Conservation (phyloP, 2,888 invertebrate genomes). For the Actias luna region DNA sequence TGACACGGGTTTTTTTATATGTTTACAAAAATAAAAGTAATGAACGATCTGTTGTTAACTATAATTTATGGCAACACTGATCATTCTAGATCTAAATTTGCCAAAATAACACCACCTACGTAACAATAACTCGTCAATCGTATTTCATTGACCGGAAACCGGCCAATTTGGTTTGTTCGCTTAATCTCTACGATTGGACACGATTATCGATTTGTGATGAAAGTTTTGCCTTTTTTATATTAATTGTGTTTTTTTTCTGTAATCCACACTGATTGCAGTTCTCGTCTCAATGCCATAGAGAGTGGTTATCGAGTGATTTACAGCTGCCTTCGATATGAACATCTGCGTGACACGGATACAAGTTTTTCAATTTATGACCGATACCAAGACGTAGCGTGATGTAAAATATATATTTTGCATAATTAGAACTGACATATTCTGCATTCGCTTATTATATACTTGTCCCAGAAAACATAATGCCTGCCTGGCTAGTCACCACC, state of each 20-base stretch:
- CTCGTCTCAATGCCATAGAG: background rate
- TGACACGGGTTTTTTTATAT: too few relatives aligned
- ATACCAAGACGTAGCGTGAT: too few relatives aligned
- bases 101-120: background rate
- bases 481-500: too few relatives aligned
- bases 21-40: background rate
- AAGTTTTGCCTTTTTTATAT: background rate
- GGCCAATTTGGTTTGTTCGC: background rate
- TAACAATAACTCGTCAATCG: slow-evolving; percentile 5
- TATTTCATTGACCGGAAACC: background rate
- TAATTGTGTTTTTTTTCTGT: too few relatives aligned
- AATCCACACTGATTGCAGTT: background rate
- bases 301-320: background rate
- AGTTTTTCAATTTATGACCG: too few relatives aligned
- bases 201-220: slow-evolving; percentile 1
- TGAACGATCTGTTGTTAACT: background rate
- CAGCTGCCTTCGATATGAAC: too few relatives aligned
- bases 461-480: too few relatives aligned
- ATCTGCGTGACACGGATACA: too few relatives aligned
- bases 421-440: too few relatives aligned
- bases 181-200: slow-evolving; percentile 6
- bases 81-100: slow-evolving; percentile 1
- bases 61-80: background rate
- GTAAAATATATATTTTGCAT: too few relatives aligned
- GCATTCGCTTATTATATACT: too few relatives aligned